These are phyloP conservation scores for Drosophila orena DNA, from an alignment of 1,140 invertebrate species.

Conservation along the genomic window DNA sequence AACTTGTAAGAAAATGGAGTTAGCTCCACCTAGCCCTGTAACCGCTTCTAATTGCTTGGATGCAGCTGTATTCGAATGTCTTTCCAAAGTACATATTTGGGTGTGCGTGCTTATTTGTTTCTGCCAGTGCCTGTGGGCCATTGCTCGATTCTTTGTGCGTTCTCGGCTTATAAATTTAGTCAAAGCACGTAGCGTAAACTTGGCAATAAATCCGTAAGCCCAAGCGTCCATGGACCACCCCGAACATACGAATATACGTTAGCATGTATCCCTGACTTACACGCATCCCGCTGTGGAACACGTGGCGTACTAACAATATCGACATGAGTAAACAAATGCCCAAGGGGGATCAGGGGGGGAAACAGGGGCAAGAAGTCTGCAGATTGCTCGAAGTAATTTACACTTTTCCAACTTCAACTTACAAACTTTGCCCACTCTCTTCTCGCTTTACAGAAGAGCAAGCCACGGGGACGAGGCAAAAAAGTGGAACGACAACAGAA, in stretches of 20 bases:
- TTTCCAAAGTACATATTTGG: conserved; percentile 33
- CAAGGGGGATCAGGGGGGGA: conserved; percentile 38
- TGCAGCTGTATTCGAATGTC: conserved; percentile 30
- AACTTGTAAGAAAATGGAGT: too few species aligned
- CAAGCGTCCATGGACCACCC: conserved; percentile 45
- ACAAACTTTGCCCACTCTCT: conserved; percentile 28
- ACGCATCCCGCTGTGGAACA: conserved; percentile 57
- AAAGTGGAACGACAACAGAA: conserved; percentile 61
- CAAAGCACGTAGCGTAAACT: conserved; percentile 78
- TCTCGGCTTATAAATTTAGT: conserved; percentile 76
- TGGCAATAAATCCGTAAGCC: conserved; percentile 78
- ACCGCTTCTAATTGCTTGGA: conserved; percentile 39
- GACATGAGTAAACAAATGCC: conserved; percentile 78
- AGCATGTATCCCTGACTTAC: conserved; percentile 7
- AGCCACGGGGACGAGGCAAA: conserved; percentile 18
- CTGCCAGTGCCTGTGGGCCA: conserved; percentile 43
- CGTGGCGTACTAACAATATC: conserved; percentile 83
- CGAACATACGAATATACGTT: not conserved
- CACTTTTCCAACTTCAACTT: conserved; percentile 65
- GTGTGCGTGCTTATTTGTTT: conserved; percentile 48
- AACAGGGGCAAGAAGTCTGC: not conserved
- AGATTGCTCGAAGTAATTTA: conserved; percentile 67
- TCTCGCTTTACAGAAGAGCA: conserved; percentile 33
- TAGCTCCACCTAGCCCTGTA: conserved; percentile 3
- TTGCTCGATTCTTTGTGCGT: conserved; percentile 50